Evolutionary conservation across 1,140 invertebrate species (phyloP), one percentile per base, ranked within the genome.

Genomic region (Muscidifurax raptorellus): DNA sequence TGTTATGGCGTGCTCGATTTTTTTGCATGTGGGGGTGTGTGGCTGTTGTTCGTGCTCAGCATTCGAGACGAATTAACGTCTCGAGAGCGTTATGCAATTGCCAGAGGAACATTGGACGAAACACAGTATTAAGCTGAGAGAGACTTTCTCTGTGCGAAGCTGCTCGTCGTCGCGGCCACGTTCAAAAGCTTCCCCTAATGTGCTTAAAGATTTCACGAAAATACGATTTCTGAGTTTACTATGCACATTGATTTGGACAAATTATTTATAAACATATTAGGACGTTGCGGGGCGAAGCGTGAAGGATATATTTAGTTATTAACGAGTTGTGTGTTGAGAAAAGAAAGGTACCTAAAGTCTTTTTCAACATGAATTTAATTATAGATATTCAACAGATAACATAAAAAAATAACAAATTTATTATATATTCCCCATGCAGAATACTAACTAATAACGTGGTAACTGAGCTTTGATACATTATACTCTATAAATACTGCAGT

Each of bases 1-100:
- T 6, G 52, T 18, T 59, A 59, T 18, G 18, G 52, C 22, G 52
- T 59, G 52, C 52, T n/a, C 52, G 52, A n/a, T 69, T 18, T 69
- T 25, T 69, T 27, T 30, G 67, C 28, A 67, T 69, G 67, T 69
- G 28, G 13, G 67, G 12, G 67, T 30, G 25, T 28, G 67, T 27
- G 4, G 27, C 27, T 69, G 52, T 59, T 69, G 67, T 30, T 18
- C 22, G 30, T 40, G 71, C 32, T 40, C 22, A 36, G 28, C 71
- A 18, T 13, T 40, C 71, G 71, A 40, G 71, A 36, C 22, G 71
- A 74, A n/a, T 74, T 74, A 74, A 74, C 32, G 40, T 74, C 28
- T 36, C 71, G 3, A n/a, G 67, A 28, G n/a, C 25, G 27, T 79
- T 79, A 66, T 67, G 59, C 52, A 77, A 77, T 83, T 67, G 74